Percentiles rank a stretch among this genome's conserved stretches.
These are phyloP conservation scores for Palythoa heliodiscus DNA, from an alignment of 92 coral and sea anemone species.

Conservation along the genomic window DNA sequence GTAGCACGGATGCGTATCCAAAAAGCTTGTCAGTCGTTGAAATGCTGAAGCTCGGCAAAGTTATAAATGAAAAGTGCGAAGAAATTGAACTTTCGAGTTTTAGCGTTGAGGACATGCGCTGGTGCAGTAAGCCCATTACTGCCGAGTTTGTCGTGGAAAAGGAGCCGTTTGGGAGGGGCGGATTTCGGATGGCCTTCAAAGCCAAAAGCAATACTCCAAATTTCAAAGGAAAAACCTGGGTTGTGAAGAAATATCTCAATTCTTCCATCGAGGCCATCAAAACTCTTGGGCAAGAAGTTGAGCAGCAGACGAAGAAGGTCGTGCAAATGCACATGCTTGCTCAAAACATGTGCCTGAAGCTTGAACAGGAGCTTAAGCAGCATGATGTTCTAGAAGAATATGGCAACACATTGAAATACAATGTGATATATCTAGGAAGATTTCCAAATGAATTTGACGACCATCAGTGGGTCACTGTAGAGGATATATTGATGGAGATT, in stretches of 20 bases:
- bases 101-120: constrained; percentile 22
- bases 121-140: constrained; percentile 22
- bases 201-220: no score
- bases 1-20: constrained; percentile 27
- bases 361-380: constrained; percentile 27
- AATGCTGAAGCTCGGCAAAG: constrained; percentile 43
- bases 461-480: constrained; percentile 25
- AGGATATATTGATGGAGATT: constrained; percentile 22
- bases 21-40: constrained; percentile 42
- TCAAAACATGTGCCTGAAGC: constrained; percentile 32
- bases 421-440: constrained; percentile 24
- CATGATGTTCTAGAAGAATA: background rate
- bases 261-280: constrained; percentile 19
- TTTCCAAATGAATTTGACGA: background rate
- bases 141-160: constrained; percentile 40
- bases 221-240: no score
- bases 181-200: constrained; percentile 38
- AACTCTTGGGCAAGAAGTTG: constrained; percentile 23
- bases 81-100: constrained; percentile 35
- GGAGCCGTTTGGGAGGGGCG: constrained; percentile 35
- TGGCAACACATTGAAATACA: constrained; percentile 20
- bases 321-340: constrained; percentile 48
- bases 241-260: constrained; percentile 27
- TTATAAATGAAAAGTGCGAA: constrained; percentile 21
- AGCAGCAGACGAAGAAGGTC: constrained; percentile 35